A percentile compares a stretch with the other conserved stretches of the same genome.
phyloP scores from a whole-genome alignment of 2,888 invertebrate species.

The Pterostichus madidus region DNA sequence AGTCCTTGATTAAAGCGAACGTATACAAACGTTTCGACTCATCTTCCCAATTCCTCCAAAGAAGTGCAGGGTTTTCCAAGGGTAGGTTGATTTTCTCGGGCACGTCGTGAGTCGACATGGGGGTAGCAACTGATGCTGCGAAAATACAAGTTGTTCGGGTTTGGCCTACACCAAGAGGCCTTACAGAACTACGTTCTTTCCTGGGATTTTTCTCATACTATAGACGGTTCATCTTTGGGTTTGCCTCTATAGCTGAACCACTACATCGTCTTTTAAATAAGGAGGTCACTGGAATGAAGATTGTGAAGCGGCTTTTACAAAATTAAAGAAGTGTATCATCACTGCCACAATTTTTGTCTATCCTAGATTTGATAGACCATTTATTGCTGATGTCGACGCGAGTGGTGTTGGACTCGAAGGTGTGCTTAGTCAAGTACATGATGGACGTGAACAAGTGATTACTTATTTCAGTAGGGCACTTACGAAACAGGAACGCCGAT shows the following conservation, averaged over 20 bases:
- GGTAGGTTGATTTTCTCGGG: slow-evolving; percentile 69
- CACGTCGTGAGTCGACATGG: slow-evolving; percentile 69
- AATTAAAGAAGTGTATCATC: slow-evolving; percentile 18
- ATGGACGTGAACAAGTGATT: too few relatives aligned
- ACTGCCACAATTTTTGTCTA: too few relatives aligned
- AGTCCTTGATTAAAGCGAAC: too few relatives aligned
- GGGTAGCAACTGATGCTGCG: too few relatives aligned
- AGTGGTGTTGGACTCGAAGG: too few relatives aligned
- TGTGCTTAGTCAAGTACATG: too few relatives aligned
- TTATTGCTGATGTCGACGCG: too few relatives aligned
- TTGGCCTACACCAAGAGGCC: slow-evolving; percentile 67
- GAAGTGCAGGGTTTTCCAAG: slow-evolving; percentile 66
- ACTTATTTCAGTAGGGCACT: too few relatives aligned
- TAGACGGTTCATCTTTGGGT: slow-evolving; percentile 70
- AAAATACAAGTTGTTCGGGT: neutral
- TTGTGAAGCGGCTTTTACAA: too few relatives aligned
- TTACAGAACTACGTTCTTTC: slow-evolving; percentile 65
- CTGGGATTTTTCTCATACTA: slow-evolving; percentile 70
- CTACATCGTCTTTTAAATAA: slow-evolving; percentile 68
- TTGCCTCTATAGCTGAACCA: too few relatives aligned
- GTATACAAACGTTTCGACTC: neutral
- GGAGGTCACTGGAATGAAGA: neutral
- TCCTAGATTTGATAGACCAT: slow-evolving; percentile 9
- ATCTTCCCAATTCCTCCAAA: neutral
- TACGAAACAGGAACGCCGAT: too few relatives aligned